Percentiles rank a stretch among this genome's conserved stretches.
Evolutionary conservation across 2,797 vertebrate genomes (phyloP).

Genomic region (Coccyzus lansbergi): DNA sequence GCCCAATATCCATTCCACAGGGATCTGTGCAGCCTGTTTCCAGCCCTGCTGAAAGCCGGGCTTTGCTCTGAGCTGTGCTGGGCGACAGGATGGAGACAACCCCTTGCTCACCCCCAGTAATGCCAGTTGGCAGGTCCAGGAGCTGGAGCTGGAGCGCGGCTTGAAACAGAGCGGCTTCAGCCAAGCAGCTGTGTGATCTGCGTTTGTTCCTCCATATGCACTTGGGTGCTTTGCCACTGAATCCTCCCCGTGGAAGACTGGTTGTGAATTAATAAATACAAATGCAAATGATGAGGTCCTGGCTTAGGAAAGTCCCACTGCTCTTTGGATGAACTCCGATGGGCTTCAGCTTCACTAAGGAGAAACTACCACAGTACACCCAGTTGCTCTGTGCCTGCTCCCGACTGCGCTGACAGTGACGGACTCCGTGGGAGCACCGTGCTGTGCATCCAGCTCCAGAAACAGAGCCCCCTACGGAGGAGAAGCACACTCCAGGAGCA

Average conservation of each 20-base stretch:
- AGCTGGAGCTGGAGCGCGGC: not conserved
- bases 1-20: not conserved
- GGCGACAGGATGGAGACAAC: not conserved
- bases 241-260: not conserved
- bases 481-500: not conserved
- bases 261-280: not conserved
- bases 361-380: not conserved
- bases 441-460: not conserved
- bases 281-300: not conserved
- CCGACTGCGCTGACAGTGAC: not conserved
- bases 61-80: not conserved
- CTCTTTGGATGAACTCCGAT: not conserved
- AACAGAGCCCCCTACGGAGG: not conserved
- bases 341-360: not conserved
- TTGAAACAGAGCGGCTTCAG: not conserved
- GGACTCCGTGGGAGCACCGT: not conserved
- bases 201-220: not conserved
- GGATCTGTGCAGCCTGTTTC: not conserved
- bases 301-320: not conserved
- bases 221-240: not conserved
- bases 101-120: not conserved
- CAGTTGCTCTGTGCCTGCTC: not conserved
- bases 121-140: not conserved
- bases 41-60: not conserved
- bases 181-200: not conserved